These are phyloP conservation scores for Bombyx mandarina DNA, from an alignment of 1,140 invertebrate species.

Conservation along the genomic window DNA sequence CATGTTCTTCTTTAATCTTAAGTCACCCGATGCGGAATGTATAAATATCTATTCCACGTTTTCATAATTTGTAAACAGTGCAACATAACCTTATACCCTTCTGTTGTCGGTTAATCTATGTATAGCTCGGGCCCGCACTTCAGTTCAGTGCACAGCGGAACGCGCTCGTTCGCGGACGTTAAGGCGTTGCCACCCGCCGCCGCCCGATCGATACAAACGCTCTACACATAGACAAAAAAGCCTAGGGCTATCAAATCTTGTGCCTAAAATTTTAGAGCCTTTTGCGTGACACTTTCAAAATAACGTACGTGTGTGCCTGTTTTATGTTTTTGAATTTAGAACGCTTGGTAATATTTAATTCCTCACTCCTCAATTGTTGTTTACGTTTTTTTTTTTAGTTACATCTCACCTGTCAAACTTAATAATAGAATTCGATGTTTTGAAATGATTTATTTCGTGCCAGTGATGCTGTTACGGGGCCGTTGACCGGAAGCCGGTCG, in stretches of 20 bases:
- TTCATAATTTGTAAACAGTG: too few relatives aligned
- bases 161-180: conserved; percentile 28
- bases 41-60: too few relatives aligned
- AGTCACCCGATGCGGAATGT: too few relatives aligned
- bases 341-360: too few relatives aligned
- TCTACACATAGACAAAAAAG: neutral
- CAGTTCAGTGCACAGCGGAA: conserved; percentile 38
- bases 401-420: too few relatives aligned
- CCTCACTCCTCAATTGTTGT: too few relatives aligned
- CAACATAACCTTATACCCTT: neutral
- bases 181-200: neutral
- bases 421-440: too few relatives aligned
- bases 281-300: conserved; percentile 15
- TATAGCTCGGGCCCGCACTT: conserved; percentile 16
- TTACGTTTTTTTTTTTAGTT: neutral
- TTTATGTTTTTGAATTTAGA: neutral
- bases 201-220: conserved; percentile 29
- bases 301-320: conserved; percentile 32
- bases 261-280: neutral
- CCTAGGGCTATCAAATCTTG: too few relatives aligned
- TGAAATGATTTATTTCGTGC: too few relatives aligned
- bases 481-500: too few relatives aligned
- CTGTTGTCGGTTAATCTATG: conserved; percentile 16
- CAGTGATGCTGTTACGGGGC: too few relatives aligned
- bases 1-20: too few relatives aligned